Conservation (phyloP, 2,113 vertebrate species). For the Lasiurus cinereus region DNA sequence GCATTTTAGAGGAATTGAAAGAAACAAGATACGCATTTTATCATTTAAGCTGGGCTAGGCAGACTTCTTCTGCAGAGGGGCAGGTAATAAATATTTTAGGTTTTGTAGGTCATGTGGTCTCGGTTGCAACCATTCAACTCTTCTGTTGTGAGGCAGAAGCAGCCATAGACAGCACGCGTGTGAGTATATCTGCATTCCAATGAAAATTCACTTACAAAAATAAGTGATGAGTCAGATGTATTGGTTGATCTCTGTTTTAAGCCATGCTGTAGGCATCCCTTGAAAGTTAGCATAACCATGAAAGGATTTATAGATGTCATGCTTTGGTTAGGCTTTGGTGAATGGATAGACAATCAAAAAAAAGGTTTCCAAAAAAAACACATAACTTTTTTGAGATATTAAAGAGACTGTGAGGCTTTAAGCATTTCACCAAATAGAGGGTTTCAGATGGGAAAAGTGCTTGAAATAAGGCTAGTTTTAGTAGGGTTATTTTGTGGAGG, state of each 20-base stretch:
- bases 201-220: slow-evolving; percentile 47
- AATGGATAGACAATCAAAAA: not conserved
- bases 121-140: not conserved
- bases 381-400: slow-evolving; percentile 17
- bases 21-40: not conserved
- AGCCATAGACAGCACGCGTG: not conserved
- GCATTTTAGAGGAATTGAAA: slow-evolving; percentile 15
- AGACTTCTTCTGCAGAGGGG: slow-evolving; percentile 23
- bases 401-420: not conserved
- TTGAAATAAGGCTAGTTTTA: not conserved
- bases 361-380: slow-evolving; percentile 21
- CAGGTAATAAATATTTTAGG: slow-evolving; percentile 39
- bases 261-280: not conserved
- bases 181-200: not conserved
- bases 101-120: not conserved
- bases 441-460: not conserved
- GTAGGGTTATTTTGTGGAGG: not conserved
- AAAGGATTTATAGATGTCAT: not conserved
- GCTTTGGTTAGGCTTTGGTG: not conserved
- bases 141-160: not conserved
- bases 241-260: not conserved
- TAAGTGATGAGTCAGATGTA: not conserved
- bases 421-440: not conserved
- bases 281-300: not conserved
- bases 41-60: not conserved